These are phyloP conservation scores for Triplophysa rosa DNA, from an alignment of 2,113 vertebrate genomes.

Conservation along the genomic window DNA sequence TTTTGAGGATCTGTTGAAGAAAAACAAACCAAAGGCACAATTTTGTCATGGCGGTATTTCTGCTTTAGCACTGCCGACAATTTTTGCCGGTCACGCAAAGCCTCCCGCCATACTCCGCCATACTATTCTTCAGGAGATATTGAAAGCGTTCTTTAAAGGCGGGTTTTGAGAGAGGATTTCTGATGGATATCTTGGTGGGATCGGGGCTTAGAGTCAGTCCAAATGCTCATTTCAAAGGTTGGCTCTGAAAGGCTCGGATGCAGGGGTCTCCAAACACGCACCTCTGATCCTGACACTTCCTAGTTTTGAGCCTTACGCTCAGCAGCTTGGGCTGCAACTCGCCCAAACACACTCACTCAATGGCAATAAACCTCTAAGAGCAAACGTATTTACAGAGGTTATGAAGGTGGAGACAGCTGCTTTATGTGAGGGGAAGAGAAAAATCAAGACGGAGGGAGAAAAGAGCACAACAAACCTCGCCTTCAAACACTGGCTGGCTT, in stretches of 20 bases:
- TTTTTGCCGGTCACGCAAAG: slow-evolving; percentile 8
- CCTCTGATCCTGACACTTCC: slow-evolving; percentile 33
- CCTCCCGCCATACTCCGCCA: slow-evolving; percentile 6
- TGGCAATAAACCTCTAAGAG: background rate
- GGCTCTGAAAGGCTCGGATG: slow-evolving; percentile 22
- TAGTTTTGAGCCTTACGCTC: background rate
- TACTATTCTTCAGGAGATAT: slow-evolving; percentile 29
- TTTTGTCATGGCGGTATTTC: background rate
- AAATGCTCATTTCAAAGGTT: slow-evolving; percentile 38
- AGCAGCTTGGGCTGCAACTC: background rate
- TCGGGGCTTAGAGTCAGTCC: slow-evolving; percentile 25
- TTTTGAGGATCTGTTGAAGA: background rate
- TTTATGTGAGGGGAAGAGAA: background rate
- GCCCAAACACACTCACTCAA: background rate
- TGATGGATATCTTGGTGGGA: slow-evolving; percentile 24
- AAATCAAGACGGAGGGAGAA: background rate
- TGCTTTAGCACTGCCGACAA: slow-evolving; percentile 1
- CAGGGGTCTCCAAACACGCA: slow-evolving; percentile 32
- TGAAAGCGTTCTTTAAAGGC: slow-evolving; percentile 17
- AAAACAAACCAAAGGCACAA: background rate
- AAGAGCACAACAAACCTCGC: background rate
- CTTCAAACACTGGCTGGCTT: background rate
- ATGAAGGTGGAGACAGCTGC: background rate
- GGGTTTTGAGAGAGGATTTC: slow-evolving; percentile 37
- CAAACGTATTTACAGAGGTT: slow-evolving; percentile 30